phyloP scores from a whole-genome alignment of 2,888 invertebrate species.

The Tinea trinotella region DNA sequence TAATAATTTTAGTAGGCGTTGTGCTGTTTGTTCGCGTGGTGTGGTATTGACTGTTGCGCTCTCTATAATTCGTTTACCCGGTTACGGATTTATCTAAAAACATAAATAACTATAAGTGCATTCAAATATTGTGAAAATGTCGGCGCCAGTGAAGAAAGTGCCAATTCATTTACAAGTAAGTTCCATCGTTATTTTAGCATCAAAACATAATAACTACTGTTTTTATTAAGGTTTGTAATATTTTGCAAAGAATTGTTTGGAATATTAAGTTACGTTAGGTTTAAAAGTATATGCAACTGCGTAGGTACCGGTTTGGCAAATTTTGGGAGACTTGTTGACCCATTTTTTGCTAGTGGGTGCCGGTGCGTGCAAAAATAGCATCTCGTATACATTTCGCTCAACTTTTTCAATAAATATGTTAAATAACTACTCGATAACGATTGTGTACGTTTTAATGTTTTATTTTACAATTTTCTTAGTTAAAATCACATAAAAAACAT shows the following conservation, averaged over 20 bases:
- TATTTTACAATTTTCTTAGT: too few relatives aligned
- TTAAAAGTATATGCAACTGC: background rate
- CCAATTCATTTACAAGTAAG: constrained; percentile 94
- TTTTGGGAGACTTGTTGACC: constrained; percentile 11
- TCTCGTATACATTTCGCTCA: background rate
- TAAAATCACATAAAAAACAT: too few relatives aligned
- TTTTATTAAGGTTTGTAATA: background rate
- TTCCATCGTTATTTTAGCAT: constrained; percentile 46
- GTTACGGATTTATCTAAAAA: constrained; percentile 25
- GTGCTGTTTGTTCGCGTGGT: constrained; percentile 25
- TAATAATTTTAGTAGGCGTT: constrained; percentile 43
- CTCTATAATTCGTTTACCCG: background rate
- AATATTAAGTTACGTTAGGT: background rate
- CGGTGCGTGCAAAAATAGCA: constrained; percentile 11
- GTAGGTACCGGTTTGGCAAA: background rate
- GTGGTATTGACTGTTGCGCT: background rate
- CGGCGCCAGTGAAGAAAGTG: constrained; percentile 93
- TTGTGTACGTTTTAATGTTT: too few relatives aligned
- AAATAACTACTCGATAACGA: too few relatives aligned
- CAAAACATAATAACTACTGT: constrained; percentile 5
- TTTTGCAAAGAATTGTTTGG: background rate
- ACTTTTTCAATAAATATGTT: background rate
- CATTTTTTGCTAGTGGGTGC: constrained; percentile 12
- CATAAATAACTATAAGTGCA: constrained; percentile 45
- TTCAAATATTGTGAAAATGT: constrained; percentile 69